Evolutionary conservation across 2,113 vertebrate genomes (phyloP).

Genomic region (Bufo gargarizans): DNA sequence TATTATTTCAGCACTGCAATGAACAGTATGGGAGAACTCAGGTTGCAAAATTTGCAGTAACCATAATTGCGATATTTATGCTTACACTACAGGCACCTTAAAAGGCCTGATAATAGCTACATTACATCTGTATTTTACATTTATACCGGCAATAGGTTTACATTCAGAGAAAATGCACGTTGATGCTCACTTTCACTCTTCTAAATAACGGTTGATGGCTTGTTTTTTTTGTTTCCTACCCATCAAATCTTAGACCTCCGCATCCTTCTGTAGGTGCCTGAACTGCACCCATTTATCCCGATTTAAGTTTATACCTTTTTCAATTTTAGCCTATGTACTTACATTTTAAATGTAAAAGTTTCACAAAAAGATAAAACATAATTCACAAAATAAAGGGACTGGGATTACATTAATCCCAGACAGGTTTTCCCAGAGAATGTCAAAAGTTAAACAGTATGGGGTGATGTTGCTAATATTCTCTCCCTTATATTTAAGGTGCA

Average conservation of each 20-base stretch:
- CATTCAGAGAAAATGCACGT: background rate
- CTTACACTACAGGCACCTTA: background rate
- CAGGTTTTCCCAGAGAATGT: background rate
- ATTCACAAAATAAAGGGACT: background rate
- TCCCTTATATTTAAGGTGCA: background rate
- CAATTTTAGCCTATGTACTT: background rate
- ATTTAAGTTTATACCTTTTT: background rate
- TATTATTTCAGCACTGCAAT: background rate
- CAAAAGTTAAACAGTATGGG: background rate
- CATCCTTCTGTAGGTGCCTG: background rate
- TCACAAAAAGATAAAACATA: conserved; percentile 29
- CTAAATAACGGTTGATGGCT: background rate
- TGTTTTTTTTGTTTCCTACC: background rate
- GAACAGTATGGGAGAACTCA: too few species aligned
- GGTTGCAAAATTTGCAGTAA: too few species aligned
- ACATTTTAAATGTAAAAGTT: conserved; percentile 17
- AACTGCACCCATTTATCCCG: background rate
- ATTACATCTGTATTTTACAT: background rate
- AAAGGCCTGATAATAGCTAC: background rate
- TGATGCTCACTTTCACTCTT: background rate
- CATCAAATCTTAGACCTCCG: background rate
- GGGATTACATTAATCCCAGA: conserved; percentile 55
- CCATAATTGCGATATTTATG: too few species aligned
- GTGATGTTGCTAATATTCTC: conserved; percentile 26
- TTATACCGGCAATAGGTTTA: background rate